Evolutionary conservation across 1,140 invertebrate species (phyloP).

Genomic region (Rhagoletis zephyria): DNA sequence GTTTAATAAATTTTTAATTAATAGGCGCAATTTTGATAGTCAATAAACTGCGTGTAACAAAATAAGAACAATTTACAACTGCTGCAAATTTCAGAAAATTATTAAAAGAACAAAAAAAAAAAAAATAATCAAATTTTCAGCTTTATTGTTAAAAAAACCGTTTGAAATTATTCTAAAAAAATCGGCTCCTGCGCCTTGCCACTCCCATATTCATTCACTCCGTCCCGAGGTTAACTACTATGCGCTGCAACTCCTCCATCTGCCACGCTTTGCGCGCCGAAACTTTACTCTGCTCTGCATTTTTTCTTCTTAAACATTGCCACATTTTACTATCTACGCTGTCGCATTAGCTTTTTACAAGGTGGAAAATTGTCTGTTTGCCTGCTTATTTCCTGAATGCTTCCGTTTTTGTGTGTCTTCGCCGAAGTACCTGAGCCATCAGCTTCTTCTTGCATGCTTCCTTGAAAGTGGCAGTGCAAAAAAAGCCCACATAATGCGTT

Average conservation of each 20-base stretch:
- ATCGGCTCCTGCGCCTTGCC: too few relatives aligned
- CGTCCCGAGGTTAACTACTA: background rate
- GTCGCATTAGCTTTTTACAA: slow-evolving; percentile 53
- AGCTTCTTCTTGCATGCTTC: background rate
- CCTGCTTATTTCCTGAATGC: background rate
- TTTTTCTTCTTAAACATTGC: slow-evolving; percentile 11
- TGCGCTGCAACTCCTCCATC: background rate
- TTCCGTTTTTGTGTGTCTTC: background rate
- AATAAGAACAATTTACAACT: too few relatives aligned
- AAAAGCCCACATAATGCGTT: too few relatives aligned
- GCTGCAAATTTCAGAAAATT: too few relatives aligned
- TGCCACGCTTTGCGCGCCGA: background rate
- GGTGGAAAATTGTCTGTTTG: slow-evolving; percentile 47
- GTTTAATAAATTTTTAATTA: too few relatives aligned
- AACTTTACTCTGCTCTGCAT: background rate
- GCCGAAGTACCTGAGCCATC: background rate
- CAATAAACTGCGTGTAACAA: too few relatives aligned
- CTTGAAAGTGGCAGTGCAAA: background rate
- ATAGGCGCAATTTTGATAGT: too few relatives aligned
- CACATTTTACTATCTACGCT: slow-evolving; percentile 46
- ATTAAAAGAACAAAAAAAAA: too few relatives aligned
- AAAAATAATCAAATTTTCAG: too few relatives aligned
- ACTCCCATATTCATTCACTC: background rate
- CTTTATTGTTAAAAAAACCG: too few relatives aligned
- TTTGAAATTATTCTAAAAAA: too few relatives aligned